phyloP scores from a whole-genome alignment of 2,888 invertebrate genomes.

The Erannis defoliaria region DNA sequence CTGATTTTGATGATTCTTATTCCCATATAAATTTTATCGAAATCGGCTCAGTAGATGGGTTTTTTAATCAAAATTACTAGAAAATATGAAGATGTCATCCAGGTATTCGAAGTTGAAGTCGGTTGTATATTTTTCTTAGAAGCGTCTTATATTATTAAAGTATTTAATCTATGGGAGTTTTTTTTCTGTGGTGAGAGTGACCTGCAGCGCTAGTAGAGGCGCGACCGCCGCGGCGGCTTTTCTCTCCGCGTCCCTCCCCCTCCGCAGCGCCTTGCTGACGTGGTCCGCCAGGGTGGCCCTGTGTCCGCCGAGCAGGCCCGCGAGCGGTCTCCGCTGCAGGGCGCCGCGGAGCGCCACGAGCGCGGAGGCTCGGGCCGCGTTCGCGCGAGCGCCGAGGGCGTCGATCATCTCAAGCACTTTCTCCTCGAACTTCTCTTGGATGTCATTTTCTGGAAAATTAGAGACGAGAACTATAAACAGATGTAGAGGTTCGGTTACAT shows the following conservation, averaged over 20 bases:
- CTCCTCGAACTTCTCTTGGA: constrained; percentile 92
- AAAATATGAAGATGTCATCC: too few species aligned
- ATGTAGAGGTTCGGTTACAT: neutral
- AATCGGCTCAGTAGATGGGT: too few species aligned
- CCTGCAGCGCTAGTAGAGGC: constrained; percentile 93
- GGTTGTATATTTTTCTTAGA: too few species aligned
- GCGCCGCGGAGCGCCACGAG: constrained; percentile 91
- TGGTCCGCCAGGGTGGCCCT: constrained; percentile 93
- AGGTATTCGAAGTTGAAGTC: too few species aligned
- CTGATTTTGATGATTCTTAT: too few species aligned
- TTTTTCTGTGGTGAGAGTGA: constrained; percentile 58
- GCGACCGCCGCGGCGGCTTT: constrained; percentile 93
- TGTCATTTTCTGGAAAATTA: constrained; percentile 78
- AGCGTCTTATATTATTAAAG: too few species aligned
- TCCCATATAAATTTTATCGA: too few species aligned
- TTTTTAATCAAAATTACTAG: too few species aligned
- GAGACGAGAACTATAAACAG: neutral
- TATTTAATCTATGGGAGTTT: too few species aligned
- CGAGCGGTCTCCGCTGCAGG: constrained; percentile 92
- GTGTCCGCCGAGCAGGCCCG: constrained; percentile 92
- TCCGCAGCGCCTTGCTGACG: constrained; percentile 92
- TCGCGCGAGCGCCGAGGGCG: constrained; percentile 95
- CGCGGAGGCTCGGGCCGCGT: constrained; percentile 92
- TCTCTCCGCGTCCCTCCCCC: constrained; percentile 94
- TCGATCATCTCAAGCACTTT: constrained; percentile 95